Base-by-base conservation (phyloP, 2,888 invertebrate species). In the Elegia similella region DNA sequence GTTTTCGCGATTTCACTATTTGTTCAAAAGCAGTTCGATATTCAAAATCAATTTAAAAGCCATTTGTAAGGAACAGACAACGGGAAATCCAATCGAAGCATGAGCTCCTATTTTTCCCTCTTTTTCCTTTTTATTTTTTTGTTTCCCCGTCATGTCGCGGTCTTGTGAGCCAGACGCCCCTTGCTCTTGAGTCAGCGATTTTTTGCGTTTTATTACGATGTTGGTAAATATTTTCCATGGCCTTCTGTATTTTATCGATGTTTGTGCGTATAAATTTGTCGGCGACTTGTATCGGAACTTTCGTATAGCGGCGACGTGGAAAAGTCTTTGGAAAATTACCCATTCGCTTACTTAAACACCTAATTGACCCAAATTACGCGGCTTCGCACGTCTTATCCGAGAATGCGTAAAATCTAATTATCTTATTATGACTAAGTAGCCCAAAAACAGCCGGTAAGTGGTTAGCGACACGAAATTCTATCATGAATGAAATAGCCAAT, bases 1-100 rank as follows among this genome's bases (percentile, higher is more conserved):
- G 60, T 58, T 61, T 47, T 62, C 47, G 56, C 62, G 61, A 64
- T 70, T 59, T 61, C 59, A 65, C 73, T 78, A 76, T 82, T 81
- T 81, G 75, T 81, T 79, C 74, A 74, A 80, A 78, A 78, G 70
- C 72, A 15, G 72, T 76, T 81, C 78, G 73, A 82, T 83, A 84
- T 86, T 83, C 81, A 84, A 83, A 89, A 89, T 87, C 89, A 86
- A 90, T 89, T 88, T 86, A 81, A 86, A 88, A 86, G 76, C 85
- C 83, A 88, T 88, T 90, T 88, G 88, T 85, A 84, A 84, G 83
- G 84, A 83, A 87, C 88, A 88, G 88, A 90, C 86, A 89, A 86
- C 84, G 81, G 84, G 80, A 85, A 89, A 89, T 88, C 83, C 85
- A 90, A 89, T 88, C 86, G 84, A 78, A 80, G 80, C 76, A 76